Percentiles rank a stretch among this genome's conserved stretches.
These are phyloP conservation scores for Crotalus horridus DNA, from an alignment of 2,113 vertebrate genomes.

Conservation along the genomic window DNA sequence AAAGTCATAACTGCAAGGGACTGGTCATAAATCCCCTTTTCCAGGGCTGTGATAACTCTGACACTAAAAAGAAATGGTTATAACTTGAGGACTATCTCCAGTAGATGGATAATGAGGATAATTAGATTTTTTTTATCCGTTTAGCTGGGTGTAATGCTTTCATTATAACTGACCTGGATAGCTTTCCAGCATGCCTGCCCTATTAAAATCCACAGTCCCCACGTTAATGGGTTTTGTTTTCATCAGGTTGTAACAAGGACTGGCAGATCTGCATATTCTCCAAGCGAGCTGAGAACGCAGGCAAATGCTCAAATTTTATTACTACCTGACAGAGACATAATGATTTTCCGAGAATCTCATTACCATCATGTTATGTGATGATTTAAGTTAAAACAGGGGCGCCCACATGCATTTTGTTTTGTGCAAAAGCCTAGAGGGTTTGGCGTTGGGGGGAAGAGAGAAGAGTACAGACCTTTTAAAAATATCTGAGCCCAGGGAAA, in stretches of 20 bases:
- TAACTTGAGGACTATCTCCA: neutral
- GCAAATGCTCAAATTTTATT: conserved; percentile 67
- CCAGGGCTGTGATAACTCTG: too few species aligned
- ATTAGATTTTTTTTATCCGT: conserved; percentile 68
- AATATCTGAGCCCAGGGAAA: conserved; percentile 1
- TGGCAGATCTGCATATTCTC: conserved; percentile 68
- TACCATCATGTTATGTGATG: conserved; percentile 68
- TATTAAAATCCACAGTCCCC: conserved; percentile 65
- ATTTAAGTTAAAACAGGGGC: conserved; percentile 63
- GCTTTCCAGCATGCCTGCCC: conserved; percentile 63
- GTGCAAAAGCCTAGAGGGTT: conserved; percentile 33
- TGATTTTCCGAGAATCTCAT: conserved; percentile 70
- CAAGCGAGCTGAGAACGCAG: conserved; percentile 47
- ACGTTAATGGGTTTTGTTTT: conserved; percentile 71
- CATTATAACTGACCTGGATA: conserved; percentile 66
- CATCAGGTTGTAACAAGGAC: conserved; percentile 67
- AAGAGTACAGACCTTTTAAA: neutral
- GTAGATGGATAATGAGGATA: conserved; percentile 35
- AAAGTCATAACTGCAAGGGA: too few species aligned
- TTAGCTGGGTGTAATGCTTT: conserved; percentile 59
- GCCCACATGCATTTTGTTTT: neutral
- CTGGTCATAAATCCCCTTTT: too few species aligned
- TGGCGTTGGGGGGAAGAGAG: neutral
- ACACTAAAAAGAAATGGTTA: neutral
- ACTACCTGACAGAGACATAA: conserved; percentile 70